Conservation (phyloP, 2,797 vertebrate species). For the Coregonus suidteri region DNA sequence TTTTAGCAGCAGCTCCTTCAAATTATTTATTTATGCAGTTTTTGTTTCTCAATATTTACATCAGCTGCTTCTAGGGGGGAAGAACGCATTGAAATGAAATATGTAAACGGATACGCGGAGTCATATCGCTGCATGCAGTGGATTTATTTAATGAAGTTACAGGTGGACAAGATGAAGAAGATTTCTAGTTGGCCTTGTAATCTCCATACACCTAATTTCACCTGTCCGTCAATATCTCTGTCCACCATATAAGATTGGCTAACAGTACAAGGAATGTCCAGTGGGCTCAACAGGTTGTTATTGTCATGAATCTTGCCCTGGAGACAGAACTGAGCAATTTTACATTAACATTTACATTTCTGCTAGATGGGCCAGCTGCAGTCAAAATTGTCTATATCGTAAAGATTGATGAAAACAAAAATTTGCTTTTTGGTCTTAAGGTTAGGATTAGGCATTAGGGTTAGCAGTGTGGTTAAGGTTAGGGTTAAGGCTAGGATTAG, state of each 20-base stretch:
- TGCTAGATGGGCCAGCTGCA: too few species aligned
- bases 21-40: conserved; percentile 4
- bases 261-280: neutral
- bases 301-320: too few species aligned
- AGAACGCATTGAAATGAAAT: conserved; percentile 12
- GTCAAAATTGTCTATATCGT: too few species aligned
- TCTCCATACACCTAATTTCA: conserved; percentile 18
- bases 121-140: conserved; percentile 8
- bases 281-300: neutral
- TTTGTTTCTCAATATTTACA: conserved; percentile 7
- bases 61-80: conserved; percentile 3
- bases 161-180: conserved; percentile 13
- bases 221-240: conserved; percentile 9
- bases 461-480: too few species aligned
- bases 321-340: too few species aligned
- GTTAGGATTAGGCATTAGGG: too few species aligned
- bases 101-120: conserved; percentile 15
- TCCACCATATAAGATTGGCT: neutral
- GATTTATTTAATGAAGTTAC: conserved; percentile 22
- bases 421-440: too few species aligned
- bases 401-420: too few species aligned
- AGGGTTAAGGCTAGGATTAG: too few species aligned
- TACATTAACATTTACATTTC: too few species aligned
- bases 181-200: conserved; percentile 20
- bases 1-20: neutral